phyloP scores from a whole-genome alignment of 2,113 vertebrate species.

The Python bivittatus region DNA sequence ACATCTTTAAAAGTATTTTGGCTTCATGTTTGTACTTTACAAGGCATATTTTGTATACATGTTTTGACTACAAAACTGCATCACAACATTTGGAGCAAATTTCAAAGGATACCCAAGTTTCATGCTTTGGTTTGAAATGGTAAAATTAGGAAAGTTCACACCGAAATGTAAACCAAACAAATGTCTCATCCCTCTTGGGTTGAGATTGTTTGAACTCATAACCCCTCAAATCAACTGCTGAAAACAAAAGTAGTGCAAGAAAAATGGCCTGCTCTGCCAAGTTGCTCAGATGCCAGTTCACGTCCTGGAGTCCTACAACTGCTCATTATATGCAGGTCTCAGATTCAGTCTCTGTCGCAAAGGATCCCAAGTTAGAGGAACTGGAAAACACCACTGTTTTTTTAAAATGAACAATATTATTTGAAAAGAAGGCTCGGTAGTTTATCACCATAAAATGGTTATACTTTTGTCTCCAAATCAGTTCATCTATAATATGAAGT shows the following conservation, averaged over 20 bases:
- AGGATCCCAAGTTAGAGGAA: not conserved
- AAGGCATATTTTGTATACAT: not conserved
- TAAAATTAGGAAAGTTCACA: not conserved
- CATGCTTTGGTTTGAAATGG: not conserved
- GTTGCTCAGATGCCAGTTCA: not conserved
- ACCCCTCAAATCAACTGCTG: not conserved
- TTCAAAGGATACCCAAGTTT: not conserved
- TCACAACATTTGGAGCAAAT: not conserved
- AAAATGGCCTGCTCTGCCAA: not conserved
- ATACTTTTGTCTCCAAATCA: not conserved
- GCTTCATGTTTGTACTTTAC: not conserved
- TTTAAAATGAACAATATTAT: not conserved
- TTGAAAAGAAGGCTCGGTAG: not conserved
- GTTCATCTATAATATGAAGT: not conserved
- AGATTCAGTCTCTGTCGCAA: not conserved
- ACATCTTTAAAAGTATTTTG: not conserved
- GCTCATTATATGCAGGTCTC: not conserved
- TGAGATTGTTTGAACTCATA: not conserved
- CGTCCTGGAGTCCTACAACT: not conserved
- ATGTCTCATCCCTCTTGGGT: not conserved
- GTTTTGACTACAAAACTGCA: not conserved
- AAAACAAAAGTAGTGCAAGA: not conserved
- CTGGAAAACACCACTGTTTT: not conserved
- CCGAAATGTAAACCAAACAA: not conserved
- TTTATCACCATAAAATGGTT: not conserved